Conservation (phyloP, 2,888 invertebrate species). For the Nephrotoma flavescens region DNA sequence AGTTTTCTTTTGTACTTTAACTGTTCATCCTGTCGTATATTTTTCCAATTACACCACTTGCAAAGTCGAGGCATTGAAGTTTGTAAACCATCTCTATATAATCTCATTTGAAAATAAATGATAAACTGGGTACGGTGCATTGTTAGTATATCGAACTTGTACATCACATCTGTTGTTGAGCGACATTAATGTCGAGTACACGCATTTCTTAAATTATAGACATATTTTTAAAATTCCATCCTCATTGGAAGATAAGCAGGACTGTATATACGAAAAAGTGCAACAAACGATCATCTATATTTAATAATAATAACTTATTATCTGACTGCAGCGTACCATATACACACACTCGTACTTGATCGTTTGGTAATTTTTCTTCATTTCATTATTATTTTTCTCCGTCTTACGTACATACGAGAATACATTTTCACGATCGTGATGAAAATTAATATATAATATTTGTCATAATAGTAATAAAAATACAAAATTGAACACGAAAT, state of each 20-base stretch:
- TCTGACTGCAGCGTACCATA: not conserved
- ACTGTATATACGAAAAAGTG: not conserved
- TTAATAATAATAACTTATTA: not conserved
- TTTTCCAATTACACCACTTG: no score
- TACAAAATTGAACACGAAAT: not conserved
- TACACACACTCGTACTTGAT: not conserved
- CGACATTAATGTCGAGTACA: not conserved
- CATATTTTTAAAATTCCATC: not conserved
- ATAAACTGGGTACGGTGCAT: not conserved
- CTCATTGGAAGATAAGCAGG: not conserved
- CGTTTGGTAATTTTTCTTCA: not conserved
- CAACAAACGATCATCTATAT: not conserved
- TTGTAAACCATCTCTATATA: no score
- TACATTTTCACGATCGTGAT: slow-evolving; percentile 2
- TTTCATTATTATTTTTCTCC: not conserved
- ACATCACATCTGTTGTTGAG: not conserved
- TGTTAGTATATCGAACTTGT: not conserved
- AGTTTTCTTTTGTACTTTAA: no score
- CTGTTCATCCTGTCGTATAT: no score
- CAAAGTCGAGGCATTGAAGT: no score
- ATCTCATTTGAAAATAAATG: not conserved
- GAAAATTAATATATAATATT: slow-evolving; percentile 3
- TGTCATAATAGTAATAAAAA: slow-evolving; percentile 1
- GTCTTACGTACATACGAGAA: not conserved
- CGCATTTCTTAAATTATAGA: not conserved